These are phyloP conservation scores for Salvelinus namaycush DNA, from an alignment of 2,113 vertebrate genomes.

Conservation along the genomic window DNA sequence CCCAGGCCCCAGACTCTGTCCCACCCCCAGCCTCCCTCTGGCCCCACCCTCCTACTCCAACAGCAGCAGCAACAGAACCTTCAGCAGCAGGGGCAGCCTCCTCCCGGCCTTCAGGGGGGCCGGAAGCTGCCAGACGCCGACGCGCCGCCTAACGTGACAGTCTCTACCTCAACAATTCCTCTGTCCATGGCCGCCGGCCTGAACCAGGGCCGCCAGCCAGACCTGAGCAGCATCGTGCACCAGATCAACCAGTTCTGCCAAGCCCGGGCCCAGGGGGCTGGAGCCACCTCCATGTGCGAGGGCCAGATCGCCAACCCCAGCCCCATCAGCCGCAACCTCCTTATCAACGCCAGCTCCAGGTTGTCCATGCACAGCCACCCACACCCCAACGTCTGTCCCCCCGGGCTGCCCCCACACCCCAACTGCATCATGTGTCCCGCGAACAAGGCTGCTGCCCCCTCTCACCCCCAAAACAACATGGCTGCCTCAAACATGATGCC, in stretches of 20 bases:
- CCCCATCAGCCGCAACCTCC: conserved; percentile 96
- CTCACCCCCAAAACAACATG: conserved; percentile 75
- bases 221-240: conserved; percentile 97
- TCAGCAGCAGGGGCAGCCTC: conserved; percentile 79
- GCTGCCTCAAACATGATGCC: conserved; percentile 86
- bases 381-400: conserved; percentile 38
- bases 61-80: conserved; percentile 78
- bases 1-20: conserved; percentile 69
- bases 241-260: conserved; percentile 99
- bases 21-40: conserved; percentile 71
- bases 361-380: conserved; percentile 86
- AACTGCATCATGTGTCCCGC: conserved; percentile 88
- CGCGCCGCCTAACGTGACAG: conserved; percentile 96
- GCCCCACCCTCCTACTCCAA: conserved; percentile 77
- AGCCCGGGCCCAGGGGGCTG: conserved; percentile 86
- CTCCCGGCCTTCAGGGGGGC: conserved; percentile 80
- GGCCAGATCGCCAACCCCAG: conserved; percentile 99
- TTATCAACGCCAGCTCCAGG: conserved; percentile 96
- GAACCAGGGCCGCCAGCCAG: conserved; percentile 90
- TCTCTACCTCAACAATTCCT: conserved; percentile 99
- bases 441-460: conserved; percentile 80
- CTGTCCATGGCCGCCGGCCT: conserved; percentile 94
- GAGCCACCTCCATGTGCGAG: conserved; percentile 95
- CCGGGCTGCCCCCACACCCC: conserved; percentile 58
- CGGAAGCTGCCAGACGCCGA: conserved; percentile 94